Conservation (phyloP, 2,113 vertebrate species). For the Crotalus helleri region DNA sequence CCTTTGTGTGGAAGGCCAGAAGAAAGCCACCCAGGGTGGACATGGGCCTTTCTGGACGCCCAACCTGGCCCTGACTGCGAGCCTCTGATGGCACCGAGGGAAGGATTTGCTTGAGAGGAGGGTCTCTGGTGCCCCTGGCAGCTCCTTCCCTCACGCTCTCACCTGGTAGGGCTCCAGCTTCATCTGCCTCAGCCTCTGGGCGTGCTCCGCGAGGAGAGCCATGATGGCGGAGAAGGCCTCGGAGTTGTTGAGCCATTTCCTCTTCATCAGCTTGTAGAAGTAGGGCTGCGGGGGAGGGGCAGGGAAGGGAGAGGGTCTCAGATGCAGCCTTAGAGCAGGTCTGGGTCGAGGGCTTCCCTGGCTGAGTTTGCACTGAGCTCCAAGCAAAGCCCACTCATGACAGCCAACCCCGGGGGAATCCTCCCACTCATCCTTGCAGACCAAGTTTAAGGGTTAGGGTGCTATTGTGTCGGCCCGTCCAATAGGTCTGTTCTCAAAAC, state of each 20-base stretch:
- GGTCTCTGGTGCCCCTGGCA: too few species aligned
- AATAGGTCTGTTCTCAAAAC: background rate
- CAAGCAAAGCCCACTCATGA: background rate
- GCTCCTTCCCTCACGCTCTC: rapidly evolving
- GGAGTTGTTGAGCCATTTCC: constrained; percentile 82
- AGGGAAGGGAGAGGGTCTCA: too few species aligned
- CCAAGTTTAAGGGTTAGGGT: background rate
- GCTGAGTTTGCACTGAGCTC: too few species aligned
- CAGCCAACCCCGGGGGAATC: background rate
- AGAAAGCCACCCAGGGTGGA: background rate
- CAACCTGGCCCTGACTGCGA: background rate
- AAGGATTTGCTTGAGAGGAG: background rate
- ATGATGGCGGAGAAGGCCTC: constrained; percentile 85
- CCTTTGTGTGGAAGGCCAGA: background rate
- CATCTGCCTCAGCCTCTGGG: constrained; percentile 77
- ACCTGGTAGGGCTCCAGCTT: constrained; percentile 86
- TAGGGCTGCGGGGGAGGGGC: constrained; percentile 63
- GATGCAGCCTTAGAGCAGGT: background rate
- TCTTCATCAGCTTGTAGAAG: constrained; percentile 84
- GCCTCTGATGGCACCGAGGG: too few species aligned
- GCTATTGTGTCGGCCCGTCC: background rate
- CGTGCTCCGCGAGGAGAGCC: constrained; percentile 70
- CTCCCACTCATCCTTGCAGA: background rate
- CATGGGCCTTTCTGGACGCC: background rate
- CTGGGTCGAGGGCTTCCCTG: background rate